phyloP scores from a whole-genome alignment of 2,888 invertebrate species.

The Tetropium fuscum region DNA sequence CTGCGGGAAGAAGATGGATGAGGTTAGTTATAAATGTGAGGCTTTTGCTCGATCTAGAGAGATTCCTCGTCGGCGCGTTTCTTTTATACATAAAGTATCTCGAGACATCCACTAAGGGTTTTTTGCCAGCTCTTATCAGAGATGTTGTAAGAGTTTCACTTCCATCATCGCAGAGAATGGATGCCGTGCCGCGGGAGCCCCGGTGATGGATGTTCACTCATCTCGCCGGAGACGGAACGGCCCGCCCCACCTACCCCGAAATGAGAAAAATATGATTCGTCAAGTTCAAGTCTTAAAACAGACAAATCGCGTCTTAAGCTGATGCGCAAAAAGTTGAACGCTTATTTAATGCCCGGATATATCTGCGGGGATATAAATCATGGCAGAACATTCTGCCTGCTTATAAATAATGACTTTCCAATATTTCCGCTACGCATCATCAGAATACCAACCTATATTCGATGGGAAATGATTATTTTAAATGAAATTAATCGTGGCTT shows the following conservation, averaged over 20 bases:
- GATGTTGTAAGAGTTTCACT: slow-evolving; percentile 66
- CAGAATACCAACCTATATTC: too few relatives aligned
- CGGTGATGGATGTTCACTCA: slow-evolving; percentile 61
- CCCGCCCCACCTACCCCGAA: slow-evolving; percentile 34
- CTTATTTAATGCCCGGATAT: slow-evolving; percentile 44
- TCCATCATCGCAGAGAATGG: slow-evolving; percentile 64
- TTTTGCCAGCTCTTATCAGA: slow-evolving; percentile 63
- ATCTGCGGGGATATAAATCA: slow-evolving; percentile 41
- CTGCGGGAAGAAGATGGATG: slow-evolving; percentile 67
- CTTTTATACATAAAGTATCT: slow-evolving; percentile 66
- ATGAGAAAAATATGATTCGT: slow-evolving; percentile 53
- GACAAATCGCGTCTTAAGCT: slow-evolving; percentile 51
- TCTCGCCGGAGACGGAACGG: slow-evolving; percentile 37
- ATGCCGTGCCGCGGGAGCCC: slow-evolving; percentile 42
- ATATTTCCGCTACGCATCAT: neutral
- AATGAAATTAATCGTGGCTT: too few relatives aligned
- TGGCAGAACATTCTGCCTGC: slow-evolving; percentile 23
- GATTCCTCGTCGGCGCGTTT: slow-evolving; percentile 64
- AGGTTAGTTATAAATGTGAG: slow-evolving; percentile 70
- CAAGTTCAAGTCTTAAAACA: slow-evolving; percentile 40
- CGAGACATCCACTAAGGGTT: slow-evolving; percentile 61
- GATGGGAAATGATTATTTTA: too few relatives aligned
- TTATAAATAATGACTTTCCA: slow-evolving; percentile 21
- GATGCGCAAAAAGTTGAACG: slow-evolving; percentile 47
- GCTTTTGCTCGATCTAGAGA: slow-evolving; percentile 66